Evolutionary conservation across 2,888 invertebrate species (phyloP).

Genomic region (Lasioglossum vierecki): DNA sequence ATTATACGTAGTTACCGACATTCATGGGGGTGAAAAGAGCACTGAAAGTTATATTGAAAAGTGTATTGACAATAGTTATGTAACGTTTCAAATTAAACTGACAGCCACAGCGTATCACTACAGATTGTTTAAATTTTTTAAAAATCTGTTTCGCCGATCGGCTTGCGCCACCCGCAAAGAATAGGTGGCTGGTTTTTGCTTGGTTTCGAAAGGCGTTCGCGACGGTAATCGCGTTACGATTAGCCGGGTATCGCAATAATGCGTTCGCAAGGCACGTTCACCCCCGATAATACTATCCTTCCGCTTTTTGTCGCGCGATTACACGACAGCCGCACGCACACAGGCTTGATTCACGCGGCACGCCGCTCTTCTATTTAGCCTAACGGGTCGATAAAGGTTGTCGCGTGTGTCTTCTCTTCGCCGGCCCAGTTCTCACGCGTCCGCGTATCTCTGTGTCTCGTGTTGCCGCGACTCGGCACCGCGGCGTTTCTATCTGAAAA

Average conservation of each 20-base stretch:
- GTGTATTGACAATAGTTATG: too few species aligned
- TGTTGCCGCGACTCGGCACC: conserved; percentile 1
- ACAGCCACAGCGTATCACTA: too few species aligned
- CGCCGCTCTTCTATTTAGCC: conserved; percentile 55
- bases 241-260: conserved; percentile 44
- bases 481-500: conserved; percentile 62
- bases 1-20: too few species aligned
- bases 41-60: too few species aligned
- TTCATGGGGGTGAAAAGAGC: too few species aligned
- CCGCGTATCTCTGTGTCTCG: conserved; percentile 18
- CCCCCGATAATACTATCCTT: conserved; percentile 33
- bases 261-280: conserved; percentile 34
- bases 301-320: conserved; percentile 34
- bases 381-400: conserved; percentile 68
- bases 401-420: conserved; percentile 68
- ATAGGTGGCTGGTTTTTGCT: conserved; percentile 26
- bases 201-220: conserved; percentile 39
- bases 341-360: conserved; percentile 29
- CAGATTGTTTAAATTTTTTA: too few species aligned
- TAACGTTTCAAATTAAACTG: too few species aligned
- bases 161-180: conserved; percentile 24
- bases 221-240: conserved; percentile 54
- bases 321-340: not conserved
- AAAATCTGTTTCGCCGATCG: conserved; percentile 14
- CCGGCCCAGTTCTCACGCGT: conserved; percentile 71